Base-by-base conservation (phyloP, 2,888 invertebrate genomes). In the Trichogramma dendrolimi region DNA sequence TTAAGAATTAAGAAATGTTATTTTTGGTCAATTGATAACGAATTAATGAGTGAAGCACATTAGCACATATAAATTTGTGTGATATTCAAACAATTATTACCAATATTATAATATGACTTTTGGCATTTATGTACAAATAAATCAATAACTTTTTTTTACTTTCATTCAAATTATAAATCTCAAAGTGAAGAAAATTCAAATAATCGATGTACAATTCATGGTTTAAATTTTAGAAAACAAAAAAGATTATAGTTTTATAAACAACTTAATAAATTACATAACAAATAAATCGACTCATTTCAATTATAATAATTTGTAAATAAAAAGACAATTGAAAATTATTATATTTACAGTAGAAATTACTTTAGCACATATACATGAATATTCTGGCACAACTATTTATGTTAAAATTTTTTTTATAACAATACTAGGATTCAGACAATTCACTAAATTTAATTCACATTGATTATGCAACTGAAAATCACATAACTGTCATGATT, bases 151-250 rank as follows among this genome's bases (percentile, higher is more conserved):
- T 43, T 43, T 58, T 51, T 64, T 61, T 61, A 64, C 56, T 60
- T 62, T 64, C 53, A 58, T 62, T 60, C 58, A 63, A 58, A 53
- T 55, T 63, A 55, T 63, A 63, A 63, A 61, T 63, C 53, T 59
- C 56, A 58, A 55, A 60, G 48, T 61, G 60, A 54, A 58, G 51
- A 54, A 55, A 44, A 53, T 54, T 47, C 40, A 60, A 51, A 40
- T 50, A 61, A 39, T 39, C 8, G 52, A 50, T 4, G 50, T n/a
- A 40, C 39, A 63, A 61, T 47, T 8, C 27, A 27, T n/a, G 51
- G 38, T 46, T 60, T 41, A 55, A 55, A 58, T 58, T 56, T 4
- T 11, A 48, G 49, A 55, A 58, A 14, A 43, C 48, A 49, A 60
- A 53, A 59, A 10, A 49, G 44, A 57, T 54, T 41, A 4, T 14